Conservation (phyloP, 2,113 vertebrate species). For the Embiotoca jacksoni region DNA sequence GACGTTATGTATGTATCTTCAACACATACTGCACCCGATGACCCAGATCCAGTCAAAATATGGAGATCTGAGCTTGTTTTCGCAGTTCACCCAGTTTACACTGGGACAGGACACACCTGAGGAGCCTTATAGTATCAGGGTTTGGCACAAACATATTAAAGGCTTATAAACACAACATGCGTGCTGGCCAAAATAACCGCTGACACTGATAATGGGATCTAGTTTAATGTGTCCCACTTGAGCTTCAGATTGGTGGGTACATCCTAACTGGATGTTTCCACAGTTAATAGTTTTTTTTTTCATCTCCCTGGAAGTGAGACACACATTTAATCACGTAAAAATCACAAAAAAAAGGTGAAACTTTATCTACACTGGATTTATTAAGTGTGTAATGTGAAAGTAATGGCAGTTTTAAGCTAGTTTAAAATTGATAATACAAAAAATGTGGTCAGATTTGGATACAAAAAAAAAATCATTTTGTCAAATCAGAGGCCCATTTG, state of each 20-base stretch:
- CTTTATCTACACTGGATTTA: too few relatives aligned
- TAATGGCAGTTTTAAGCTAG: too few relatives aligned
- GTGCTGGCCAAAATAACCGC: conserved; percentile 34
- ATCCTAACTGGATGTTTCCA: conserved; percentile 9
- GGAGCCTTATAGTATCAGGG: conserved; percentile 11
- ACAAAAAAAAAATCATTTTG: too few relatives aligned
- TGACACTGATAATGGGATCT: conserved; percentile 54
- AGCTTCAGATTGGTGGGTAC: background rate
- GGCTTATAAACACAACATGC: conserved; percentile 52
- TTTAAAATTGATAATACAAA: too few relatives aligned
- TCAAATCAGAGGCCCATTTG: too few relatives aligned
- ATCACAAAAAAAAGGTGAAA: too few relatives aligned
- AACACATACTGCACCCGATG: conserved; percentile 10
- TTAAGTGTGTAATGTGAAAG: too few relatives aligned
- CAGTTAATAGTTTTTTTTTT: background rate
- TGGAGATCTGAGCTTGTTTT: conserved; percentile 21
- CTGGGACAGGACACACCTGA: conserved; percentile 1
- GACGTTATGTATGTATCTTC: background rate
- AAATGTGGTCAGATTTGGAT: too few relatives aligned
- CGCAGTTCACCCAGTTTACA: conserved; percentile 35
- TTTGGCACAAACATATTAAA: conserved; percentile 47
- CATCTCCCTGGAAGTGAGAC: too few relatives aligned
- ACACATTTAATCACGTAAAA: too few relatives aligned
- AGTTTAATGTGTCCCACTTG: conserved; percentile 40
- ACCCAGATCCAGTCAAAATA: conserved; percentile 43